These are phyloP conservation scores for Lepidurus packardi DNA, from an alignment of 1,140 invertebrate species.

Conservation along the genomic window DNA sequence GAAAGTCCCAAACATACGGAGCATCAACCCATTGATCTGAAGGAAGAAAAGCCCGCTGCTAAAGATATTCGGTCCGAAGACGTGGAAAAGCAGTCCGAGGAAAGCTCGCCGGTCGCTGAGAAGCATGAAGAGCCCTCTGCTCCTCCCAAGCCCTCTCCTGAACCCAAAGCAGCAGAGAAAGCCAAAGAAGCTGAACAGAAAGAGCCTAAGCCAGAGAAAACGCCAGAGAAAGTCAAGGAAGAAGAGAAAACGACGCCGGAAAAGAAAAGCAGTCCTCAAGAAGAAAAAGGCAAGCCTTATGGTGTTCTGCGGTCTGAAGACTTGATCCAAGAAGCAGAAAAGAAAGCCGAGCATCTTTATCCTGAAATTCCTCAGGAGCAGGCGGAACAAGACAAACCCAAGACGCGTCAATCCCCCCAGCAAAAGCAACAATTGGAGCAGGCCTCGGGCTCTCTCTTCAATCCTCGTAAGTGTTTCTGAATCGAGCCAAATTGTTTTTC, in stretches of 20 bases:
- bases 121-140: neutral
- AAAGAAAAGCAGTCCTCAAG: conserved; percentile 10
- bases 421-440: neutral
- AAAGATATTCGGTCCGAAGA: neutral
- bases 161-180: neutral
- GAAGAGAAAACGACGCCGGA: neutral
- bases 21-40: neutral
- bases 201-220: neutral
- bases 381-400: neutral
- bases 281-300: neutral
- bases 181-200: neutral
- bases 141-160: neutral
- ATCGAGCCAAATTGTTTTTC: too few relatives aligned
- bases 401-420: neutral
- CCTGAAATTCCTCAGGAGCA: conserved; percentile 1
- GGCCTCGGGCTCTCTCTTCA: neutral
- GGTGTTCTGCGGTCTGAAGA: neutral
- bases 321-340: neutral
- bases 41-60: neutral
- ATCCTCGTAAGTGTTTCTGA: neutral
- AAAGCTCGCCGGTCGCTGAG: neutral
- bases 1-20: neutral
- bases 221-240: neutral
- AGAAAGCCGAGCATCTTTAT: neutral
- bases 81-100: neutral